phyloP scores from a whole-genome alignment of 2,797 vertebrate species.

The Danio choprae region DNA sequence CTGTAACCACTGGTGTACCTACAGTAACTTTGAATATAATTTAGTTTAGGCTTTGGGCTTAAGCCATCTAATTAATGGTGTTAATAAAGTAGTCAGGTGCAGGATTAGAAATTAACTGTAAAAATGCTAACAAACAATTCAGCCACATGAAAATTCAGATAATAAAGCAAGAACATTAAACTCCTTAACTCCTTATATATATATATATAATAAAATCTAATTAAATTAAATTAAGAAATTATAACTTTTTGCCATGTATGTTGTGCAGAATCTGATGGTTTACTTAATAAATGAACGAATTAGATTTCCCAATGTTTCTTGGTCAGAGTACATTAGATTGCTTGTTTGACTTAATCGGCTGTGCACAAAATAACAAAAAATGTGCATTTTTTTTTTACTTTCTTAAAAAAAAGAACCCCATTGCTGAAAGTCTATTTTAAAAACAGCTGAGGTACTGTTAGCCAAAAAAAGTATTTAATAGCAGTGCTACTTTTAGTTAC shows the following conservation, averaged over 20 bases:
- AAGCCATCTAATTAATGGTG: too few species aligned
- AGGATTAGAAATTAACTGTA: not conserved
- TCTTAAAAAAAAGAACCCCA: not conserved
- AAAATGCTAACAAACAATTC: not conserved
- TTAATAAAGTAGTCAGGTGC: too few species aligned
- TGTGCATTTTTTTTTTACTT: not conserved
- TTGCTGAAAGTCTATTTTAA: conserved; percentile 6
- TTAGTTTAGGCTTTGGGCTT: too few species aligned
- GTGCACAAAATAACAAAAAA: not conserved
- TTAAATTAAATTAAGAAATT: too few species aligned
- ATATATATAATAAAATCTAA: too few species aligned
- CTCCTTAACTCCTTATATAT: too few species aligned
- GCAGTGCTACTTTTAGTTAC: conserved; percentile 21
- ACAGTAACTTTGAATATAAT: too few species aligned
- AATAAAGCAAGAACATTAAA: not conserved
- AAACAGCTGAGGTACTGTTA: not conserved
- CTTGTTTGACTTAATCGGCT: not conserved
- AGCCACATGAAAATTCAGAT: not conserved
- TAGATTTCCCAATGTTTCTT: not conserved
- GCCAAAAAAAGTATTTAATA: not conserved
- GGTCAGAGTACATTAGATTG: not conserved
- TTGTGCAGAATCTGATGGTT: not conserved
- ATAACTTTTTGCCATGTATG: not conserved
- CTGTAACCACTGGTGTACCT: too few species aligned
- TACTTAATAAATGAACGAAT: too few species aligned